Evolutionary conservation across 2,113 vertebrate species (phyloP).

Genomic region (Plecturocebus donacophilus): DNA sequence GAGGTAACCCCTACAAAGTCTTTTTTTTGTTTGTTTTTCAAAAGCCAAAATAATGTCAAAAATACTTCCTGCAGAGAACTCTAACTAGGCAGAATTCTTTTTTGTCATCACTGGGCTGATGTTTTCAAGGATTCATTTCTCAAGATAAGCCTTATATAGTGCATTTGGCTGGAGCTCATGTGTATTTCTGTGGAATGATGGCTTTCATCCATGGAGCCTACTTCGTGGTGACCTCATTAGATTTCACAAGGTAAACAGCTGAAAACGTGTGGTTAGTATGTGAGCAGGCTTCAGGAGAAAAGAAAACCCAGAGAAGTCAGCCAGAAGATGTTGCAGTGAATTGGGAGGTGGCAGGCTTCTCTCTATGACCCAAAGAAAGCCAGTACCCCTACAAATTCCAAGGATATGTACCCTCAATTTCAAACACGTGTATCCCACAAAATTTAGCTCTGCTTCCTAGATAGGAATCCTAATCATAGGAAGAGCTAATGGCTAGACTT

Average conservation of each 20-base stretch:
- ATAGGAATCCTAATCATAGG: neutral
- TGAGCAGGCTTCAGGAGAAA: neutral
- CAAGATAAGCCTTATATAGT: conserved; percentile 27
- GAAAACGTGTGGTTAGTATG: neutral
- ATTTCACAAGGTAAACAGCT: conserved; percentile 4
- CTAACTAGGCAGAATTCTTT: conserved; percentile 11
- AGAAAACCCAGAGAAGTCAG: neutral
- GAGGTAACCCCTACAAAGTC: conserved; percentile 33
- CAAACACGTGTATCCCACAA: neutral
- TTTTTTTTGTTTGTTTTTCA: neutral
- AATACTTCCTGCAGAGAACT: conserved; percentile 48
- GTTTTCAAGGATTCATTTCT: conserved; percentile 45
- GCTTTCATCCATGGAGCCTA: neutral
- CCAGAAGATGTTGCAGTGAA: neutral
- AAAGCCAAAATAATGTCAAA: conserved; percentile 54
- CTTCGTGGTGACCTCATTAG: neutral
- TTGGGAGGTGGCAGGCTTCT: neutral
- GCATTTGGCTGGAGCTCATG: neutral
- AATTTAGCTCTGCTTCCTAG: neutral
- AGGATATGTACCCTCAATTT: neutral
- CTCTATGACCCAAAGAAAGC: neutral
- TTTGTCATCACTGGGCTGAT: conserved; percentile 11
- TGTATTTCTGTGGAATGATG: neutral
- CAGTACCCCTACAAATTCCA: neutral
- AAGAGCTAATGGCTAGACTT: neutral